These are phyloP conservation scores for Syrphus vitripennis DNA, from an alignment of 2,888 invertebrate genomes.

Conservation along the genomic window DNA sequence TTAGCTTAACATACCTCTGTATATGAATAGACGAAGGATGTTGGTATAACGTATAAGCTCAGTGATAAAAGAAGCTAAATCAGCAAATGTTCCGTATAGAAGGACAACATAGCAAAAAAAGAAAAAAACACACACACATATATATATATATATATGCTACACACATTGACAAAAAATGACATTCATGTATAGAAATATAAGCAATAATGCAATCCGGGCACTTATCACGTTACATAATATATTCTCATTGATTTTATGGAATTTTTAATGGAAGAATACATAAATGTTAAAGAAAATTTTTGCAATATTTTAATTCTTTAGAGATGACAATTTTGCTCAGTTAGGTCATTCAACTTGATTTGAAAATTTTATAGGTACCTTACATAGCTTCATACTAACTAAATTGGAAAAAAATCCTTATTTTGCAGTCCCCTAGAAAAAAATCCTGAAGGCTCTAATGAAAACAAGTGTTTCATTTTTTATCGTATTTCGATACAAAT, in stretches of 20 bases:
- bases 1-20: constrained; percentile 13
- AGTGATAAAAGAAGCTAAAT: constrained; percentile 57
- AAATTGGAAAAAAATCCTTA: no score
- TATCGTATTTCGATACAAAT: no score
- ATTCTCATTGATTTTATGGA: constrained; percentile 36
- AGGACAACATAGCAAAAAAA: constrained; percentile 9
- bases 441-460: no score
- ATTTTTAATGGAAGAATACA: constrained; percentile 8
- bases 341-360: background rate
- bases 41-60: background rate
- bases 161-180: background rate
- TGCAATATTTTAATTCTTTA: background rate
- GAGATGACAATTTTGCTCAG: background rate
- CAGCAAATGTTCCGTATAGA: constrained; percentile 44
- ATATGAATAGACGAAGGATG: no score
- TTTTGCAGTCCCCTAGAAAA: no score
- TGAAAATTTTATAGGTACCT: no score
- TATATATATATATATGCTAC: no score
- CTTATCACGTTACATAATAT: constrained; percentile 9
- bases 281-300: constrained; percentile 8
- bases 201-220: constrained; percentile 46
- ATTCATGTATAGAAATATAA: background rate
- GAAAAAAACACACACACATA: background rate
- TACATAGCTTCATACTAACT: no score
- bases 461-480: no score